Percentiles rank a stretch among this genome's conserved stretches.
Conservation (phyloP, 2,888 invertebrate species). For the Prosopocoilus inquinatus region DNA sequence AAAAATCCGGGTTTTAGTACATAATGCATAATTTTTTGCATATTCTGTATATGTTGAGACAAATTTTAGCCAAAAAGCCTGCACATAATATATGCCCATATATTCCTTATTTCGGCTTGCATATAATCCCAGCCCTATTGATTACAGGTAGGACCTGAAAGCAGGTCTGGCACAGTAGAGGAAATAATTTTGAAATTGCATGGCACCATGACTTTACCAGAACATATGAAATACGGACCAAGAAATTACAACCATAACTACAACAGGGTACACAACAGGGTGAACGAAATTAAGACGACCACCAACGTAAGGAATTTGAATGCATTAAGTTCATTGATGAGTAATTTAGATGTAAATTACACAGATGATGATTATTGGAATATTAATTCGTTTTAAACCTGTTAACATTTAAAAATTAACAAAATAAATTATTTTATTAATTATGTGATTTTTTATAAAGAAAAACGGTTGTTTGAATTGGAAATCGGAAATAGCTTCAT, state of each 20-base stretch:
- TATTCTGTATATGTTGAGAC: too few relatives aligned
- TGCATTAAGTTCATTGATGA: background rate
- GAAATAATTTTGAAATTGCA: slow-evolving; percentile 53
- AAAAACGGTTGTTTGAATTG: too few relatives aligned
- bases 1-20: too few relatives aligned
- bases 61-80: too few relatives aligned
- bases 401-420: background rate
- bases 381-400: slow-evolving; percentile 3
- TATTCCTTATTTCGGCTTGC: too few relatives aligned
- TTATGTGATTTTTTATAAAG: too few relatives aligned
- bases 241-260: slow-evolving; percentile 57
- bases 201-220: slow-evolving; percentile 66
- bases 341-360: background rate
- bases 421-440: background rate
- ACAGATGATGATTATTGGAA: slow-evolving; percentile 12
- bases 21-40: too few relatives aligned
- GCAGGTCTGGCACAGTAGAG: slow-evolving; percentile 22
- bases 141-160: slow-evolving; percentile 22
- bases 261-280: slow-evolving; percentile 37
- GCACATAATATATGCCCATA: too few relatives aligned
- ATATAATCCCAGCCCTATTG: background rate
- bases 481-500: too few relatives aligned
- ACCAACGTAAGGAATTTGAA: background rate
- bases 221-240: slow-evolving; percentile 59
- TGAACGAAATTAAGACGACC: slow-evolving; percentile 7